These are phyloP conservation scores for Drosophila ustulata DNA, from an alignment of 2,888 invertebrate genomes.

Conservation along the genomic window DNA sequence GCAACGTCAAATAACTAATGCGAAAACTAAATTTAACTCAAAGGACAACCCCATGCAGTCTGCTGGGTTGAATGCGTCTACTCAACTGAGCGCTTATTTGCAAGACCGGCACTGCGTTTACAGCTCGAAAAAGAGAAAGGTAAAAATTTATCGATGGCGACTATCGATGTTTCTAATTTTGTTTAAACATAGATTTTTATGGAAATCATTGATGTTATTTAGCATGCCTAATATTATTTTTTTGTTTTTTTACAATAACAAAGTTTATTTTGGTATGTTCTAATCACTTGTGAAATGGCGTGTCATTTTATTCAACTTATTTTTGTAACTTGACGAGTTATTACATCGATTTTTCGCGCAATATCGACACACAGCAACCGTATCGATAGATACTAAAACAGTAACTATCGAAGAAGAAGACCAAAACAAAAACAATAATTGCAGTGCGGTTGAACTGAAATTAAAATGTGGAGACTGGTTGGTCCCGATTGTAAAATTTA, in stretches of 20 bases:
- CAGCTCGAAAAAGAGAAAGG: neutral
- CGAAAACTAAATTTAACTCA: slow-evolving; percentile 36
- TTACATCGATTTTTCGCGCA: neutral
- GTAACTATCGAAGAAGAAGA: slow-evolving; percentile 3
- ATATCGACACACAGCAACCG: neutral
- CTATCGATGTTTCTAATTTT: neutral
- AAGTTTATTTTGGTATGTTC: too few relatives aligned
- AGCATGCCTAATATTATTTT: too few relatives aligned
- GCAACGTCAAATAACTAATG: slow-evolving; percentile 23
- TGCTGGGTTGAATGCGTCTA: slow-evolving; percentile 31
- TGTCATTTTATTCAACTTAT: too few relatives aligned
- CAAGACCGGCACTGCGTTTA: slow-evolving; percentile 11
- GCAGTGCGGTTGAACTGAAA: neutral
- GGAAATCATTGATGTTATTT: too few relatives aligned
- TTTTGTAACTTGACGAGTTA: too few relatives aligned
- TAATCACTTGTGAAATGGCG: too few relatives aligned
- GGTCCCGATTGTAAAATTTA: neutral
- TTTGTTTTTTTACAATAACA: too few relatives aligned
- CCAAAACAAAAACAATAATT: slow-evolving; percentile 17
- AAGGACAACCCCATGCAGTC: slow-evolving; percentile 24
- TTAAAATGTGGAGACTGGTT: neutral
- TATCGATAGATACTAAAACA: neutral
- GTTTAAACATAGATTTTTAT: too few relatives aligned
- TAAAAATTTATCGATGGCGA: neutral
- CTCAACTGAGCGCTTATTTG: slow-evolving; percentile 8